Evolutionary conservation across 2,888 invertebrate species (phyloP), one percentile per base, ranked within the genome.

Genomic region (Drosophila algonquin): DNA sequence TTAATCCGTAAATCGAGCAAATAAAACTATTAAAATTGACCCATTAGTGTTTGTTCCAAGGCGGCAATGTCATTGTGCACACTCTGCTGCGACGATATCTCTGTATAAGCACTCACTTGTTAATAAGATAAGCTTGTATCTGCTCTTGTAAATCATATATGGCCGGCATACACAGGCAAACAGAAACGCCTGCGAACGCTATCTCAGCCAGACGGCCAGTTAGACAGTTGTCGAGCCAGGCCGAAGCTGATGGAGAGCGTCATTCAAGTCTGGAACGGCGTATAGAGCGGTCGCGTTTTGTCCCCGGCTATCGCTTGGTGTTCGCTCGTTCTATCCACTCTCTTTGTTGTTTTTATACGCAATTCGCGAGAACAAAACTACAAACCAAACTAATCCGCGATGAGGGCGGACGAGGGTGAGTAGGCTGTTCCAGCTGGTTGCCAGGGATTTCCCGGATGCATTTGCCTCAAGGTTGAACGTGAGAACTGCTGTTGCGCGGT

Each of bases 251-350:
- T 98, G 90, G 99, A 99, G 99, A 99, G 93, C 98, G 98, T 93
- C 98, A 99, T 99, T 91, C 98, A 98, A 94, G 93, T 99, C 81
- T 99, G 99, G 99, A 97, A 97, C 93, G 98, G 98, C 93, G 98
- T 48, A 40, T 59, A 51, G 86, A 80, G 63, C 73, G 78, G 73
- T 67, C 65, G 83, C 51, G 24, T 48, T 32, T 24, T 8, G 44
- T 48, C 53, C 32, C 59, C 21, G 18, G 44, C 32, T 58, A 50
- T 51, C 9, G 12, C 40, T 46, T 54, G 46, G 40, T 40, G 14
- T 45, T 30, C 16, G 21, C 24, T n/a, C 14, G 5, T 16, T n/a
- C 7, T 30, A 18, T 50, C 56, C 59, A 70, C 24, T n/a, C 6
- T 8, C 55, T 10, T 27, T 58, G n/a, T 40, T 46, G 10, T 47